phyloP scores from a whole-genome alignment of 2,797 vertebrate species.

The Hipposideros larvatus region DNA sequence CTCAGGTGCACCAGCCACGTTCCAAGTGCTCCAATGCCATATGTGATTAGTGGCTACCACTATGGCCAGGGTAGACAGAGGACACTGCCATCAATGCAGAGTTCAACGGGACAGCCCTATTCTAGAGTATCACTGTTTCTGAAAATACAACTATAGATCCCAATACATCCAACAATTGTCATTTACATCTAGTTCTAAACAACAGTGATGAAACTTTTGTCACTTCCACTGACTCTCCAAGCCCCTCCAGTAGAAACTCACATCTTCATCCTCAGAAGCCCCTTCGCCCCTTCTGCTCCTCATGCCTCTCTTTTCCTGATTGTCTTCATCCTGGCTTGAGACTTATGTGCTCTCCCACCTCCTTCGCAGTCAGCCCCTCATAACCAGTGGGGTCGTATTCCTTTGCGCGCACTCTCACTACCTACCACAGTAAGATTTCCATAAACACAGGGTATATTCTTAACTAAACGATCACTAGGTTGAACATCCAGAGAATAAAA shows the following conservation, averaged over 20 bases:
- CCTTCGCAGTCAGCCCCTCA: not conserved
- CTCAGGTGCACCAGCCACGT: not conserved
- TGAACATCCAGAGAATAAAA: constrained; percentile 33
- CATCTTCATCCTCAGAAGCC: not conserved
- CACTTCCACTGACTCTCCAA: not conserved
- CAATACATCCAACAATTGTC: not conserved
- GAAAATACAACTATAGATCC: not conserved
- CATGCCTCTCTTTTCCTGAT: not conserved
- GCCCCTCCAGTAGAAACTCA: not conserved
- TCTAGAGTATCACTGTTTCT: not conserved
- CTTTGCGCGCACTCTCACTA: not conserved
- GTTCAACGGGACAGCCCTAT: not conserved
- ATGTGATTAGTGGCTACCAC: not conserved
- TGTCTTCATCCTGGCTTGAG: not conserved
- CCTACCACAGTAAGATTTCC: not conserved
- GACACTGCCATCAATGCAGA: not conserved
- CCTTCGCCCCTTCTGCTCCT: not conserved
- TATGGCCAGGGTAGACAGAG: not conserved
- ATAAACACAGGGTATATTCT: not conserved
- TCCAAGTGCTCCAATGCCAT: not conserved
- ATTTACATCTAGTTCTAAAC: not conserved
- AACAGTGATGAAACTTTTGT: constrained; percentile 28
- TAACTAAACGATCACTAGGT: constrained; percentile 53
- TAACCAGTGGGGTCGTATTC: not conserved
- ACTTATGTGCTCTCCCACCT: not conserved